Evolutionary conservation across 2,113 vertebrate species (phyloP), one percentile per base, ranked within the genome.

Genomic region (Trichomycterus rosablanca): DNA sequence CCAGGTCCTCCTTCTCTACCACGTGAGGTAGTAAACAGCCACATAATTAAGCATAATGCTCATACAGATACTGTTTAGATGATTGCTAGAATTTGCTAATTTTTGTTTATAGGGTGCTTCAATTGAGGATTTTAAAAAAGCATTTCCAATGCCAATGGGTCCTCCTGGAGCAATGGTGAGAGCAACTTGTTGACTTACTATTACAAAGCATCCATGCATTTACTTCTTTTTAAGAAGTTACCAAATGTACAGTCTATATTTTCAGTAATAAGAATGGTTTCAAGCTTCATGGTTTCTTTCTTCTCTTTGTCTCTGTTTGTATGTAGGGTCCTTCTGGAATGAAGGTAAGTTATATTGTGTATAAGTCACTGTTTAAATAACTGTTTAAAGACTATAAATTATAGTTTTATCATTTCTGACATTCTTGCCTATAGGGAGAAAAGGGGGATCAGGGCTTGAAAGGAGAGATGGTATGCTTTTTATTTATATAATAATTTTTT

Each of bases 121-220:
- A 7, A 20, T 81, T 6, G 86, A 87, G 2, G 83, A 86, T 24
- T 67, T 84, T 34, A 74, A 83, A 20, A 71, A 84, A 61, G 76
- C 80, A 3, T 85, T 89, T 63, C 80, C 84, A 3, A 54, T 84
- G 44, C 78, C 86, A 5, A 81, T 84, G 85, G 86, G 84, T 34
- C 84, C 81, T 50, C 85, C 88, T 35, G 88, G 88, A 55, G 77
- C 68, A 4, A 63, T 67, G 35, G 88, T 89, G 58, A 83, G 86
- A 76, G 28, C 18, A 20, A 7, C 5, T 52, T 14, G 1, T 3
- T 55, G 9, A 46, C 8, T n/a, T 30, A 7, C 12, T 20, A 1
- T 15, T 22, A 15, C n/a, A 42, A 44, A 24, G 68, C 56, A 49
- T 50, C 20, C 32, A 9, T n/a, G n/a, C 2, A 40, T 12, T 32